These are phyloP conservation scores for Bufo bufo DNA, from an alignment of 2,113 vertebrate species.

Conservation along the genomic window DNA sequence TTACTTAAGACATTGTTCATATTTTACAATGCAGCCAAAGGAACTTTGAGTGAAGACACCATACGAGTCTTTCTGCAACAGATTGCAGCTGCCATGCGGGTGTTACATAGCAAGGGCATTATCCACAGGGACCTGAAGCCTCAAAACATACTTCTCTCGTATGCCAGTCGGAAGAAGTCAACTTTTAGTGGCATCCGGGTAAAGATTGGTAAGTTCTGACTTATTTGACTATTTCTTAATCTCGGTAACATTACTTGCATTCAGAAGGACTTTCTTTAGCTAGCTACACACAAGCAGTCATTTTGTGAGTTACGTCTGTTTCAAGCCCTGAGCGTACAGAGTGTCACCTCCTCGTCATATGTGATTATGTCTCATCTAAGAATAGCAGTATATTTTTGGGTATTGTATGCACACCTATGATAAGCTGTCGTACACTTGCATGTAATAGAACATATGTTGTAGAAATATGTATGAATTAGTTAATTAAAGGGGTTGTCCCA, in stretches of 20 bases:
- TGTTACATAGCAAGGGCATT: conserved; percentile 93
- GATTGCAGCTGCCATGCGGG: conserved; percentile 92
- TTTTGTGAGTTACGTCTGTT: not conserved
- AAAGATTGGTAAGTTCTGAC: conserved; percentile 85
- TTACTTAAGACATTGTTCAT: not conserved
- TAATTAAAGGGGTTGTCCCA: too few species aligned
- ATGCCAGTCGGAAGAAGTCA: conserved; percentile 82
- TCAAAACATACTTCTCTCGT: conserved; percentile 93
- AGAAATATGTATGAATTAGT: too few species aligned
- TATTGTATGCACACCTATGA: too few species aligned
- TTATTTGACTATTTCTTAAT: not conserved
- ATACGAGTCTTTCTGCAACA: conserved; percentile 94
- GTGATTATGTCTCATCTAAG: too few species aligned
- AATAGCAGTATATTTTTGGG: too few species aligned
- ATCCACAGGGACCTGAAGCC: conserved; percentile 96
- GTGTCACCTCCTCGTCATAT: too few species aligned
- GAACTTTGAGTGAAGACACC: conserved; percentile 93
- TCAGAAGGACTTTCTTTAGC: too few species aligned
- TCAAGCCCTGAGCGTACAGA: too few species aligned
- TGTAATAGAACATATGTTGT: too few species aligned
- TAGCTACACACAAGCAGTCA: not conserved
- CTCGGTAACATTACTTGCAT: too few species aligned
- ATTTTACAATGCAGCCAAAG: conserved; percentile 79
- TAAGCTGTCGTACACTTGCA: too few species aligned
- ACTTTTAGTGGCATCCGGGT: conserved; percentile 87